Evolutionary conservation across 2,888 invertebrate genomes (phyloP).

Genomic region (Eudasyphora cyanicolor): DNA sequence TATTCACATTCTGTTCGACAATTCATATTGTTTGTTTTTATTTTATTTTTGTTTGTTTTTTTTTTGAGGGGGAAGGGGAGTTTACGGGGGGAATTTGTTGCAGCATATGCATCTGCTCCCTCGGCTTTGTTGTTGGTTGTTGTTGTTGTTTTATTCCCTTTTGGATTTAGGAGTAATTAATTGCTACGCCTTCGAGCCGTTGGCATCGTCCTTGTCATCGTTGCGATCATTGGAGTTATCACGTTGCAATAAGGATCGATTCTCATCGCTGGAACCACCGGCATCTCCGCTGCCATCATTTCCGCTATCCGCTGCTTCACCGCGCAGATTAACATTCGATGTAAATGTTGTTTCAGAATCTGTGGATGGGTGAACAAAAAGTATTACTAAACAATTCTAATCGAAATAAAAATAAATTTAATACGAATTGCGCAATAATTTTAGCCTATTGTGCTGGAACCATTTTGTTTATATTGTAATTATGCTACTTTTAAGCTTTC

Average conservation of each 20-base stretch:
- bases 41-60: conserved; percentile 63
- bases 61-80: conserved; percentile 28
- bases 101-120: conserved; percentile 36
- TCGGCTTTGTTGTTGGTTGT: conserved; percentile 41
- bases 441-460: too few relatives aligned
- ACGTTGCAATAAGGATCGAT: conserved; percentile 77
- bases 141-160: conserved; percentile 49
- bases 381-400: too few relatives aligned
- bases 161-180: conserved; percentile 64
- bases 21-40: conserved; percentile 62
- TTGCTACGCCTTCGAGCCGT: conserved; percentile 76
- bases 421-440: too few relatives aligned
- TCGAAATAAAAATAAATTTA: too few relatives aligned
- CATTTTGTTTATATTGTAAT: too few relatives aligned
- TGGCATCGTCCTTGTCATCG: conserved; percentile 63
- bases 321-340: conserved; percentile 74
- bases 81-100: conserved; percentile 20
- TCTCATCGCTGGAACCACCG: conserved; percentile 77
- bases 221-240: conserved; percentile 73
- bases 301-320: conserved; percentile 68
- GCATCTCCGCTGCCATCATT: conserved; percentile 70
- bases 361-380: conserved; percentile 57
- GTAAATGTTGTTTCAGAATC: conserved; percentile 80
- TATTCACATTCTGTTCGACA: conserved; percentile 76
- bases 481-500: too few relatives aligned